Evolutionary conservation across 2,113 vertebrate genomes (phyloP).

Genomic region (Mohoua ochrocephala): DNA sequence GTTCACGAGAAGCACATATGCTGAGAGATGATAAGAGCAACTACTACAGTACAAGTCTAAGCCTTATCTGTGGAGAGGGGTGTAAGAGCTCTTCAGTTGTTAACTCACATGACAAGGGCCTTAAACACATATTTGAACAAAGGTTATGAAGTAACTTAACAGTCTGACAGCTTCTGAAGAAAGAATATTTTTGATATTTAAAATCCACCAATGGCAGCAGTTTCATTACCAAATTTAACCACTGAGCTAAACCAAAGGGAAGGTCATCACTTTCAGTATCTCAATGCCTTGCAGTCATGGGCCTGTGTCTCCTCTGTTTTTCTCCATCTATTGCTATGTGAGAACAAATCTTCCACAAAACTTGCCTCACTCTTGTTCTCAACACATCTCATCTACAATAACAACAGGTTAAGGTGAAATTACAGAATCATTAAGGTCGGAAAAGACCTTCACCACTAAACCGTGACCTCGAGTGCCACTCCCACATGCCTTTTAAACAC

Average conservation of each 20-base stretch:
- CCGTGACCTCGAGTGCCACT: background rate
- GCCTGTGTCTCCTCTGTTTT: background rate
- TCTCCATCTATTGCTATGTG: rapidly evolving
- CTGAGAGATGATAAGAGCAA: slow-evolving; percentile 14
- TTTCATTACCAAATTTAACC: background rate
- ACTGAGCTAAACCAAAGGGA: background rate
- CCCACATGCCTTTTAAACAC: background rate
- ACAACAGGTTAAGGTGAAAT: background rate
- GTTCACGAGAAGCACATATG: background rate
- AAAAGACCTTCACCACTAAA: background rate
- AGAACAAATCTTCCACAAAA: background rate
- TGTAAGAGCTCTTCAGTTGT: background rate
- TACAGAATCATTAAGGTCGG: rapidly evolving
- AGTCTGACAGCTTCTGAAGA: background rate
- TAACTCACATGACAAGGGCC: background rate
- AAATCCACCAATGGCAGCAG: background rate
- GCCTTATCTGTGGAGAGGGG: slow-evolving; percentile 9
- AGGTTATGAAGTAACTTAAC: background rate
- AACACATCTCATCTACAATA: background rate
- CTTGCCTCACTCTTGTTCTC: background rate
- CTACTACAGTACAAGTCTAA: background rate
- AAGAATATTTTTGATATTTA: background rate
- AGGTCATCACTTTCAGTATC: background rate
- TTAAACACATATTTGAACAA: background rate
- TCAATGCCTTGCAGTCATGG: background rate